Conservation (phyloP, 2,797 vertebrate species). For the Balearica regulorum region DNA sequence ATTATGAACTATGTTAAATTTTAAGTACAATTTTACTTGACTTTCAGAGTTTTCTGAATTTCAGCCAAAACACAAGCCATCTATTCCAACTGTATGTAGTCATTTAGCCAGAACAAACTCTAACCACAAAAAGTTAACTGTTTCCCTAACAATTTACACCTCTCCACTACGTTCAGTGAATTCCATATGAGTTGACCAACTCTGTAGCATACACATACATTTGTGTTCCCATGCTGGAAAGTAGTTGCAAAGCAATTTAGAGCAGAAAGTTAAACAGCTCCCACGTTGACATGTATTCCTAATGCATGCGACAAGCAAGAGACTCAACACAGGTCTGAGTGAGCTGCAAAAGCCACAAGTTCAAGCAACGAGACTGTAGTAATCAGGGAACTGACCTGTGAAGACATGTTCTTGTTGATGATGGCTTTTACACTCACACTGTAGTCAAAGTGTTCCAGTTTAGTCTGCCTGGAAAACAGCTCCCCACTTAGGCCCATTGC, state of each 20-base stretch:
- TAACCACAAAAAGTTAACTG: neutral
- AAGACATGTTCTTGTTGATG: conserved; percentile 66
- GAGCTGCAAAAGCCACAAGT: neutral
- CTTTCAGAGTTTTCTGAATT: neutral
- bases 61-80: neutral
- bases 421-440: conserved; percentile 62
- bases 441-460: conserved; percentile 69
- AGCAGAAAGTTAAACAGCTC: neutral
- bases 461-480: conserved; percentile 64
- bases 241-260: neutral
- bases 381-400: conserved; percentile 70
- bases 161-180: neutral
- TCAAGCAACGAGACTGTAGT: neutral
- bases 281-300: neutral
- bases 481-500: conserved; percentile 74
- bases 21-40: neutral
- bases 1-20: neutral
- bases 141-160: neutral
- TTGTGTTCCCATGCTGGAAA: neutral
- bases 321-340: neutral
- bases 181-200: neutral
- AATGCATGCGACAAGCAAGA: neutral
- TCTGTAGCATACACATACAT: neutral
- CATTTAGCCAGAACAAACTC: neutral
- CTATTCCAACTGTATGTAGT: neutral